Conservation (phyloP, 2,888 invertebrate genomes). For the Ellobium chinense region DNA sequence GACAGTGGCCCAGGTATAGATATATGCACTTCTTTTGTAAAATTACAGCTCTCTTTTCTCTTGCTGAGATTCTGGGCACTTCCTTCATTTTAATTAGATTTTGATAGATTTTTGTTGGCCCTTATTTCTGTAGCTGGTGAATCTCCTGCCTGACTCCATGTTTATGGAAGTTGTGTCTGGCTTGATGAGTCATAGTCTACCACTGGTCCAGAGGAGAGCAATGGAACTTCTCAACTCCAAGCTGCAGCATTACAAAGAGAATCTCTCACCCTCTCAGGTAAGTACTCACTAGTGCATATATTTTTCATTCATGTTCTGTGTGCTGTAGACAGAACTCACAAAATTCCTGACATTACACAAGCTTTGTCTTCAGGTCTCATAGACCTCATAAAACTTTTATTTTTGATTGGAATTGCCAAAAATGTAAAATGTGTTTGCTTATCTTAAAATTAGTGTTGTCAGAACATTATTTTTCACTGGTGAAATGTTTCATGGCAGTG, state of each 20-base stretch:
- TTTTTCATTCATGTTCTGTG: too few relatives aligned
- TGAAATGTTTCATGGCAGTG: too few relatives aligned
- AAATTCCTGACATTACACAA: too few relatives aligned
- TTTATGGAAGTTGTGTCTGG: constrained; percentile 89
- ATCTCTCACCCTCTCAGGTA: constrained; percentile 79
- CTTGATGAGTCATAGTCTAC: constrained; percentile 85
- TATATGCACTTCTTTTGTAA: background rate
- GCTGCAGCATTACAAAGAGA: constrained; percentile 85
- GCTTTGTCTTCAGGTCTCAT: too few relatives aligned
- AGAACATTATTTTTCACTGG: too few relatives aligned
- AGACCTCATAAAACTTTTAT: too few relatives aligned
- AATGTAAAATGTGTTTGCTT: background rate
- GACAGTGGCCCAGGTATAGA: too few relatives aligned
- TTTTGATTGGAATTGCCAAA: background rate
- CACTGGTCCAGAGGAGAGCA: constrained; percentile 88
- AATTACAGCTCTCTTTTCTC: background rate
- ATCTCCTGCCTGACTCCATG: constrained; percentile 86
- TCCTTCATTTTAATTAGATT: background rate
- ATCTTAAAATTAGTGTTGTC: too few relatives aligned
- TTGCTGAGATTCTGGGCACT: background rate
- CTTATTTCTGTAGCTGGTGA: constrained; percentile 72
- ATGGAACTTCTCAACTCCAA: constrained; percentile 92
- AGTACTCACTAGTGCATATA: background rate
- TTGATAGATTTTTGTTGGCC: background rate
- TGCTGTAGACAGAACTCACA: too few relatives aligned